Evolutionary conservation across 2,797 vertebrate genomes (phyloP), one percentile per base, ranked within the genome.

Genomic region (Ceyx erithaca): DNA sequence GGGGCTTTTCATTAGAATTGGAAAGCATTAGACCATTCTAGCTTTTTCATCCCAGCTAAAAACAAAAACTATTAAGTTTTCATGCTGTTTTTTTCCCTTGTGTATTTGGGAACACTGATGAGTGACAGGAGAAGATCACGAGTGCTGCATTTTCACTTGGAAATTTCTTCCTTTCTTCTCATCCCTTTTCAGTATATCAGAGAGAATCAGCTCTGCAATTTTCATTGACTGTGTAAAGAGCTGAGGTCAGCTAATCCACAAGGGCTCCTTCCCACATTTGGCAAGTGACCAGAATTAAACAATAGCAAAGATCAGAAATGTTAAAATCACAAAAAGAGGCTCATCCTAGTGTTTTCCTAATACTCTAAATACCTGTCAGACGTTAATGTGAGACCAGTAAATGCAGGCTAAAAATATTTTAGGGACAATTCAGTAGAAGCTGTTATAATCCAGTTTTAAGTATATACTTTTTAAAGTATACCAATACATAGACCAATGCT

Each of bases 221-320:
- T 94, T 87, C 94, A 95, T 59, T 90, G 88, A 89, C 84, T 89
- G 76, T 69, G 58, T 78, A 83, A 96, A 93, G 86, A 94, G 95
- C 95, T 93, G 93, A 94, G 88, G 84, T 92, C 90, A 94, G 93
- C 86, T 92, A 92, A 92, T 90, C 84, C 88, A 80, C 92, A 93
- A 95, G 66, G 67, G 48, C 92, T 94, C 69, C 80, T 89, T 93
- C 84, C 43, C 54, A 93, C 88, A 83, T 78, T 80, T 94, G 86
- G 86, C 82, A 94, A 92, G 93, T 62, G 75, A 86, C 90, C 84
- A 91, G 86, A 91, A 92, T 94, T 87, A 90, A 96, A 96, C 72
- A 90, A 62, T 52, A 94, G 54, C 48, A 70, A 90, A 92, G 84
- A 94, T 85, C 54, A 85, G 75, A 94, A 96, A 91, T 0, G 0